These are phyloP conservation scores for Myrmophylax atrothorax DNA, from an alignment of 2,113 vertebrate genomes.

Conservation along the genomic window DNA sequence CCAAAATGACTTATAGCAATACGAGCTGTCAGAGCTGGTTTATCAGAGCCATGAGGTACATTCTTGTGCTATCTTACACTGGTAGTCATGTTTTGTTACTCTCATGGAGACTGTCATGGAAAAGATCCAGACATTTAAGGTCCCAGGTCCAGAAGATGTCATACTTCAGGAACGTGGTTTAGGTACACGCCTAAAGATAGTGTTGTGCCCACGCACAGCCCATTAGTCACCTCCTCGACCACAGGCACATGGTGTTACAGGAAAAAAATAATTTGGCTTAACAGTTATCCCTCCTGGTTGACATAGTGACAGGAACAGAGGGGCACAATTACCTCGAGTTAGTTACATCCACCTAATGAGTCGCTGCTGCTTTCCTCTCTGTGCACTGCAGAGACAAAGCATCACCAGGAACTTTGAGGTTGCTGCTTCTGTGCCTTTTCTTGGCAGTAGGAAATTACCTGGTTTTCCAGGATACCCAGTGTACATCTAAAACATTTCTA, in stretches of 20 bases:
- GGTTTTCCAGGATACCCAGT: background rate
- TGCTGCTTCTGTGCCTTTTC: background rate
- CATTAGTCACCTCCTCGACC: background rate
- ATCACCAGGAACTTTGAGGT: background rate
- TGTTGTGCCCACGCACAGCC: background rate
- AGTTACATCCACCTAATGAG: background rate
- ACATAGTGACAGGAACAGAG: background rate
- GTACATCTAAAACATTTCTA: background rate
- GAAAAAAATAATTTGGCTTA: background rate
- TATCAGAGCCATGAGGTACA: background rate
- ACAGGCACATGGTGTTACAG: background rate
- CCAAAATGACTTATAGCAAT: background rate
- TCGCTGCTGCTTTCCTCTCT: background rate
- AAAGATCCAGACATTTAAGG: background rate
- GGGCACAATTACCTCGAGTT: background rate
- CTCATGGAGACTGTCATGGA: background rate
- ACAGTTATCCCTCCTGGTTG: background rate
- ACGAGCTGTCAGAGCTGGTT: background rate
- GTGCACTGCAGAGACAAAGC: background rate
- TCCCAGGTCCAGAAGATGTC: background rate
- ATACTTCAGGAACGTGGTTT: accelerated
- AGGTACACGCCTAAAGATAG: background rate
- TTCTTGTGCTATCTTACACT: background rate
- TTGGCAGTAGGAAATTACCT: background rate
- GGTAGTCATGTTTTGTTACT: background rate